A percentile compares a stretch with the other conserved stretches of the same genome.
Evolutionary conservation across 2,797 vertebrate species (phyloP).

Genomic region (Morus bassanus): DNA sequence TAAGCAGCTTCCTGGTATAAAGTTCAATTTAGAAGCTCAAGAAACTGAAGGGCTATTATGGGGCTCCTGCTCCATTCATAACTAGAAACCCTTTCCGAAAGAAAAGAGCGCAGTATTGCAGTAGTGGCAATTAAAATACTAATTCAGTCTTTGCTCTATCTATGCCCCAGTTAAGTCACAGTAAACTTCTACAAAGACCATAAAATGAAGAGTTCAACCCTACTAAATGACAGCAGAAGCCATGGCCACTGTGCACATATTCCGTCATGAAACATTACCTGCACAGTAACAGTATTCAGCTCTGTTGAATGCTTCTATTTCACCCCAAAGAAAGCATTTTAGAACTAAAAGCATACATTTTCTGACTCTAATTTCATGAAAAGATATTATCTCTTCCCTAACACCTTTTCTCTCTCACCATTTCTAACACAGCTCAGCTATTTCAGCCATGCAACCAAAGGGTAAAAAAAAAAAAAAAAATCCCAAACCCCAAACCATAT

Average conservation of each 20-base stretch:
- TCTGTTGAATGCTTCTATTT: neutral
- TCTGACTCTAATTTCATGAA: neutral
- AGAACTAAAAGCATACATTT: neutral
- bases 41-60: neutral
- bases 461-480: neutral
- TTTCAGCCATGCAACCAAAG: neutral
- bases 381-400: neutral
- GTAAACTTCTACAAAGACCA: neutral
- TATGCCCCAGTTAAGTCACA: neutral
- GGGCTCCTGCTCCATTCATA: neutral
- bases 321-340: neutral
- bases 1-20: neutral
- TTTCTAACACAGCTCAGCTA: neutral
- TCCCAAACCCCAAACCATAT: neutral
- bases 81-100: neutral
- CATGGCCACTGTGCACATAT: no score
- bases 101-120: neutral
- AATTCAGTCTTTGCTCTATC: neutral
- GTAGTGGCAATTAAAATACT: neutral
- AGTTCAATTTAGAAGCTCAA: neutral
- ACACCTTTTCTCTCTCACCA: neutral
- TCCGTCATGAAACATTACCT: neutral
- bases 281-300: neutral
- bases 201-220: neutral
- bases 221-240: neutral